phyloP scores from a whole-genome alignment of 30 jellyfish, hydroid and myxozoan genomes.

The Chrysaora quinquecirrha region DNA sequence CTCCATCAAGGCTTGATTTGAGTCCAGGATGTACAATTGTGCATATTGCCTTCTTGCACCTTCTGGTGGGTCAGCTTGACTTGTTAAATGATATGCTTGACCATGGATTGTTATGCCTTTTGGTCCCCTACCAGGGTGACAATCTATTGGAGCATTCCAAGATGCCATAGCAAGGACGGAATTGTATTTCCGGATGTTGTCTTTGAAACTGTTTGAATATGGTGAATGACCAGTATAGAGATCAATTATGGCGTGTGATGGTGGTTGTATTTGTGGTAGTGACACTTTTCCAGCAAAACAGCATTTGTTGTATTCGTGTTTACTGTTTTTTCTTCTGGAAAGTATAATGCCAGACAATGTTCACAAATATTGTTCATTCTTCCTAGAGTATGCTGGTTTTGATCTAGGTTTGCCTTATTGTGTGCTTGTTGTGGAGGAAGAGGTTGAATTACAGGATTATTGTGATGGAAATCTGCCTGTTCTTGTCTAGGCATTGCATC shows the following conservation, averaged over 20 bases:
- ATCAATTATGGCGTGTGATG: too few species aligned
- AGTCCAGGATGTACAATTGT: too few species aligned
- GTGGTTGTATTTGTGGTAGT: too few species aligned
- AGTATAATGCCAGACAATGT: too few species aligned
- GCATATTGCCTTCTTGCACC: too few species aligned
- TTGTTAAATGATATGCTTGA: neutral
- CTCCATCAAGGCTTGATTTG: conserved; percentile 3
- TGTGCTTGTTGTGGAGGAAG: neutral
- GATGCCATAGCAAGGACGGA: neutral
- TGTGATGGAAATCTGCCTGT: neutral
- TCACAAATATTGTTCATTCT: neutral
- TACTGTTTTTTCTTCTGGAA: conserved; percentile 1
- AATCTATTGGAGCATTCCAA: too few species aligned
- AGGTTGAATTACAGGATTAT: neutral
- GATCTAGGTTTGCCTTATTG: neutral
- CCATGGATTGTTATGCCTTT: neutral
- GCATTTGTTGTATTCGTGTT: too few species aligned
- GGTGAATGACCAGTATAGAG: neutral
- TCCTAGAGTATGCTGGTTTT: neutral
- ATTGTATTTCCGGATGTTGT: too few species aligned
- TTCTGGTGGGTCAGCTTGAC: too few species aligned
- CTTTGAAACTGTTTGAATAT: neutral
- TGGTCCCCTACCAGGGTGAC: too few species aligned
- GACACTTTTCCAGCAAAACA: too few species aligned
- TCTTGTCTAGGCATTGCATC: too few species aligned